phyloP scores from a whole-genome alignment of 2,113 vertebrate genomes.

The Elachura formosa region DNA sequence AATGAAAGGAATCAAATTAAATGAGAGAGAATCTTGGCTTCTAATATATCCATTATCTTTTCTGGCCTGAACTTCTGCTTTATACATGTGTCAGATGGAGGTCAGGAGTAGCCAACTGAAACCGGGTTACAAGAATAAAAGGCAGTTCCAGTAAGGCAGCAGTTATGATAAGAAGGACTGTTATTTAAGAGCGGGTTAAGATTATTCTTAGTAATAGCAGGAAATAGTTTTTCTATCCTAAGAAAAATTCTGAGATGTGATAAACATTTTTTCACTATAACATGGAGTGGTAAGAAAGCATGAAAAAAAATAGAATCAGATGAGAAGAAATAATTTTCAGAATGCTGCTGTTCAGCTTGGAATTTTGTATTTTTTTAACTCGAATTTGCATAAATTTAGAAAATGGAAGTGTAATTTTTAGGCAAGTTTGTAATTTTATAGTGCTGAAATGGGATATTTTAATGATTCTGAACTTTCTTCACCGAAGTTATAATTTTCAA shows the following conservation, averaged over 20 bases:
- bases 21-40: not conserved
- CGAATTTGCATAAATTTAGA: not conserved
- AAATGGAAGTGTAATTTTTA: not conserved
- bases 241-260: not conserved
- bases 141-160: not conserved
- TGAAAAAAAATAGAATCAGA: fast-evolving
- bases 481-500: not conserved
- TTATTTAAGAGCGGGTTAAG: not conserved
- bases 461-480: not conserved
- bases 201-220: not conserved
- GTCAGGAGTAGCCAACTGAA: not conserved
- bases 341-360: not conserved
- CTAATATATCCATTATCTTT: not conserved
- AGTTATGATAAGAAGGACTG: not conserved
- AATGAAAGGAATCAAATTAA: not conserved
- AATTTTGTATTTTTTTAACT: not conserved
- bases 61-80: not conserved
- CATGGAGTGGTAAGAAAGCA: not conserved
- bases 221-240: not conserved
- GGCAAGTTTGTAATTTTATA: not conserved
- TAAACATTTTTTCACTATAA: not conserved
- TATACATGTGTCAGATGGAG: not conserved
- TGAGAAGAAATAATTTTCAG: not conserved
- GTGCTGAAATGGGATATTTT: not conserved
- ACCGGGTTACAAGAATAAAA: not conserved